phyloP scores from a whole-genome alignment of 2,797 vertebrate genomes.

The Artibeus lituratus region DNA sequence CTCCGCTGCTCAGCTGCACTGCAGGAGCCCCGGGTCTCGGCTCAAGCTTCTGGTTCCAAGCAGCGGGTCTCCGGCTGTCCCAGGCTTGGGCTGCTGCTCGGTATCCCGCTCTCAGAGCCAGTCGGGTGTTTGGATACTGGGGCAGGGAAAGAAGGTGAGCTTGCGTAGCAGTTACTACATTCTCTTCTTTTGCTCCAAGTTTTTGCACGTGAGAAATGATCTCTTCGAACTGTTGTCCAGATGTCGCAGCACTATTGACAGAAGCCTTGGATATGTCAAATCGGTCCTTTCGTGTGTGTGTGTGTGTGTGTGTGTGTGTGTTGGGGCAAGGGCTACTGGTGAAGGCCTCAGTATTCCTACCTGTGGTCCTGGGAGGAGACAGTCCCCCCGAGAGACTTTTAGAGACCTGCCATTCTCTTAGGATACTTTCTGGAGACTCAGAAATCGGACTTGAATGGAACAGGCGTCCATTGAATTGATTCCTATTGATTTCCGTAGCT shows the following conservation, averaged over 20 bases:
- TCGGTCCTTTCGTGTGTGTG: fast-evolving
- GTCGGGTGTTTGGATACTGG: background rate
- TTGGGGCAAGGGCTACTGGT: background rate
- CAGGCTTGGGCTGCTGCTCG: background rate
- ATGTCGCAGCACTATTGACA: background rate
- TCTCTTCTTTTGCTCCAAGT: background rate
- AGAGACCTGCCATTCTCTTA: background rate
- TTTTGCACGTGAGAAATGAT: background rate
- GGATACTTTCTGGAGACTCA: background rate
- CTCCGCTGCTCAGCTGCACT: fast-evolving
- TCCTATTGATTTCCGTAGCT: background rate
- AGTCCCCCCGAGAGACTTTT: background rate
- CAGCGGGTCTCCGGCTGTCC: background rate
- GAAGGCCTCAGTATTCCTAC: background rate
- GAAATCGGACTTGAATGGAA: background rate
- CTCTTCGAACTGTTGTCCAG: background rate
- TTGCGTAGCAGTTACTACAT: background rate
- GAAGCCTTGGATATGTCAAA: background rate
- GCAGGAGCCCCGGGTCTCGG: background rate
- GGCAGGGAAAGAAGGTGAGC: background rate
- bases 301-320: background rate
- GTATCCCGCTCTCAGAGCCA: background rate
- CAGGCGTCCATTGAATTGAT: background rate
- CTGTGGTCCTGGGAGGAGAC: background rate
- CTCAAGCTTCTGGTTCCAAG: background rate